These are phyloP conservation scores for Lampris megalopsis DNA, from an alignment of 2,113 vertebrate genomes.

Conservation along the genomic window DNA sequence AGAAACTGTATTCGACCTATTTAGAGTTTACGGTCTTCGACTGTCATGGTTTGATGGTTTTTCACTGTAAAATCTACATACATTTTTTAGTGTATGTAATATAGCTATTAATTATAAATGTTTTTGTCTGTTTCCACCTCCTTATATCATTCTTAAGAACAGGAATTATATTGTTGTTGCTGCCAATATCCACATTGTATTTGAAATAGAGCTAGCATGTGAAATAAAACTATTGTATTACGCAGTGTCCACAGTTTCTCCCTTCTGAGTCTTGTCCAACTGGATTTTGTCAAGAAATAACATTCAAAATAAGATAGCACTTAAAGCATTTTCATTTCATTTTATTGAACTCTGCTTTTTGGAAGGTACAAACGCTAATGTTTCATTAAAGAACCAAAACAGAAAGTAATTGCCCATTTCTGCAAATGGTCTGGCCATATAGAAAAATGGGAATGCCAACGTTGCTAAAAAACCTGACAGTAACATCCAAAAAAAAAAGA, in stretches of 20 bases:
- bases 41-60: too few relatives aligned
- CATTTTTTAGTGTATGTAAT: too few relatives aligned
- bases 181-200: too few relatives aligned
- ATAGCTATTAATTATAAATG: too few relatives aligned
- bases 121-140: too few relatives aligned
- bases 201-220: too few relatives aligned
- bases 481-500: too few relatives aligned
- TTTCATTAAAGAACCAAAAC: not conserved
- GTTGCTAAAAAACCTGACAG: not conserved
- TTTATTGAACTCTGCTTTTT: conserved; percentile 41
- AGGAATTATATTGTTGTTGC: too few relatives aligned
- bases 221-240: not conserved
- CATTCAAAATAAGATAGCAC: not conserved
- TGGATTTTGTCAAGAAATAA: not conserved
- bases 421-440: not conserved
- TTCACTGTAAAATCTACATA: too few relatives aligned
- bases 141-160: too few relatives aligned
- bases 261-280: not conserved
- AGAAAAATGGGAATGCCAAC: not conserved
- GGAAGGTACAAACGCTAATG: conserved; percentile 26
- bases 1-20: too few relatives aligned
- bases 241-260: not conserved
- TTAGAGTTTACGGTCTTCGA: too few relatives aligned
- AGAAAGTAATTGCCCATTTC: not conserved
- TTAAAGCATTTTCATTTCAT: conserved; percentile 20